These are phyloP conservation scores for Trichomalopsis sarcophagae DNA, from an alignment of 1,140 invertebrate genomes.

Conservation along the genomic window DNA sequence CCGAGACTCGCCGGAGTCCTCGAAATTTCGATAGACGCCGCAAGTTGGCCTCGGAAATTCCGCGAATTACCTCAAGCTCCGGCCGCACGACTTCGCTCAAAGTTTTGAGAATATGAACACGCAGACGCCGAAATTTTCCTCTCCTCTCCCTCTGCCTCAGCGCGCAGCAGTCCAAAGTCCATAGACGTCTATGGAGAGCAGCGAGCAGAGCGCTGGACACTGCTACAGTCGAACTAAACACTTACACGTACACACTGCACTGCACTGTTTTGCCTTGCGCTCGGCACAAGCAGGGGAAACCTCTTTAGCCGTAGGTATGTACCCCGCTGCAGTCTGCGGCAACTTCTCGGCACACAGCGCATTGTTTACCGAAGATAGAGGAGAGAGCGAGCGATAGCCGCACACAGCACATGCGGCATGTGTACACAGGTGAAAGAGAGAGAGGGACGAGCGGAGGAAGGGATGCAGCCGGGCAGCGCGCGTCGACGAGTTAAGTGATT, in stretches of 20 bases:
- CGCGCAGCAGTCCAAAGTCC: background rate
- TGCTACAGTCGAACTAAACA: background rate
- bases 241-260: no score
- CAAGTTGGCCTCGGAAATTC: background rate
- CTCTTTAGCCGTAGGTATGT: background rate
- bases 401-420: background rate
- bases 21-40: background rate
- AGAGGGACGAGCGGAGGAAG: background rate
- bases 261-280: no score
- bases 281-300: background rate
- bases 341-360: background rate
- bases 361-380: background rate
- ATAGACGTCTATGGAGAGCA: background rate
- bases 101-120: background rate
- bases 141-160: no score
- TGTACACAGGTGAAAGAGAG: background rate
- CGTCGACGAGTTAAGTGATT: conserved; percentile 27
- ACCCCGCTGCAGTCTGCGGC: no score
- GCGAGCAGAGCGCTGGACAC: background rate
- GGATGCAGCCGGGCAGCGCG: background rate
- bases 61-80: background rate
- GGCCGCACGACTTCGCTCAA: background rate
- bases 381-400: background rate
- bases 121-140: background rate
- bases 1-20: background rate